A percentile compares a stretch with the other conserved stretches of the same genome.
phyloP scores from a whole-genome alignment of 2,888 invertebrate species.

The Incurvaria masculella region DNA sequence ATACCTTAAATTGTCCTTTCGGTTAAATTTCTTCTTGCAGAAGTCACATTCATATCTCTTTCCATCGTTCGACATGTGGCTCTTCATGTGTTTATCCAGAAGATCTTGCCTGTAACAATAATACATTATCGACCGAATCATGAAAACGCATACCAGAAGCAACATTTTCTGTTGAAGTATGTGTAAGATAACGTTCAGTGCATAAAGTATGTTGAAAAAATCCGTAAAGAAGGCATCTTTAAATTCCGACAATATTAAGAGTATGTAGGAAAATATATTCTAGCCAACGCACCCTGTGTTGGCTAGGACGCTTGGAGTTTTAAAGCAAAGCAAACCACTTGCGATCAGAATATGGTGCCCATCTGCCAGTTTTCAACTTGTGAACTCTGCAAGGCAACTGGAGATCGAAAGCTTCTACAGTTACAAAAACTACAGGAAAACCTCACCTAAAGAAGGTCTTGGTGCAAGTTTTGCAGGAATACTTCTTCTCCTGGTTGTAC shows the following conservation, averaged over 20 bases:
- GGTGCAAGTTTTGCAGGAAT: slow-evolving; percentile 61
- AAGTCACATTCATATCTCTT: slow-evolving; percentile 54
- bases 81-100: slow-evolving; percentile 60
- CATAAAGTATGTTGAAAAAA: no score
- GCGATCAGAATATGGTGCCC: no score
- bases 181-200: no score
- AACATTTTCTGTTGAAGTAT: no score
- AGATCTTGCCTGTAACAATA: slow-evolving; percentile 59
- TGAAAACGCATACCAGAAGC: no score
- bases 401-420: no score
- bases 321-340: not conserved
- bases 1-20: slow-evolving; percentile 55
- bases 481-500: slow-evolving; percentile 31
- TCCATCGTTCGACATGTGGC: slow-evolving; percentile 55
- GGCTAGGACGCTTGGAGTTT: not conserved
- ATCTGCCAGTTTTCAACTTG: not conserved
- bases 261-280: not conserved
- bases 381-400: not conserved
- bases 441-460: slow-evolving; percentile 58
- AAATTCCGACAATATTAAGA: not conserved
- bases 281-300: no score
- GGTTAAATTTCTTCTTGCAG: slow-evolving; percentile 57
- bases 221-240: no score
- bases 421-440: slow-evolving; percentile 19
- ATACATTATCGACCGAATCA: no score